Percentiles rank a stretch among this genome's conserved stretches.
These are phyloP conservation scores for Phylloscopus collybita DNA, from an alignment of 2,797 vertebrate species.

Conservation along the genomic window DNA sequence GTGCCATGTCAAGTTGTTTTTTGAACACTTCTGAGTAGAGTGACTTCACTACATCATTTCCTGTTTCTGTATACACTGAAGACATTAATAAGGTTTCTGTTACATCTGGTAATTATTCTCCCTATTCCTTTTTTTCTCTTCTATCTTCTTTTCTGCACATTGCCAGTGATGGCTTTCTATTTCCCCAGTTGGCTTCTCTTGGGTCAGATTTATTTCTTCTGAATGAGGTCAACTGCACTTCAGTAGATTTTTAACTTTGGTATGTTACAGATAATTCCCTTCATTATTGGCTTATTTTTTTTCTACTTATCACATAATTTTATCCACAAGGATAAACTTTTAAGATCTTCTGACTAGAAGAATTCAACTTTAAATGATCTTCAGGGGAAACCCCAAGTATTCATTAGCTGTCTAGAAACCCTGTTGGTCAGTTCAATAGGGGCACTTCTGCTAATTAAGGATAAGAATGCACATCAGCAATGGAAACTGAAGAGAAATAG, in stretches of 20 bases:
- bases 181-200: background rate
- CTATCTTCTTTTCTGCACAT: background rate
- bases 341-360: background rate
- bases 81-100: background rate
- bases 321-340: background rate
- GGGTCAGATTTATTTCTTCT: background rate
- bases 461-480: background rate
- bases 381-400: background rate
- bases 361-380: background rate
- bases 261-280: background rate
- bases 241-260: background rate
- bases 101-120: background rate
- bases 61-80: background rate
- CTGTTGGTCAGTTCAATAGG: background rate
- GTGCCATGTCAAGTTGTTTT: accelerated
- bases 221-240: background rate
- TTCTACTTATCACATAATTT: background rate
- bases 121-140: background rate
- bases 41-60: background rate
- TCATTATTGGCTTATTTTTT: background rate
- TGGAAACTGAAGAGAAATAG: background rate
- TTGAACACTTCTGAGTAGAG: background rate
- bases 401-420: background rate
- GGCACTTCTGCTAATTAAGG: background rate
- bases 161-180: background rate